Base-by-base conservation (phyloP, 2,888 invertebrate genomes). In the Orthosia gothica region DNA sequence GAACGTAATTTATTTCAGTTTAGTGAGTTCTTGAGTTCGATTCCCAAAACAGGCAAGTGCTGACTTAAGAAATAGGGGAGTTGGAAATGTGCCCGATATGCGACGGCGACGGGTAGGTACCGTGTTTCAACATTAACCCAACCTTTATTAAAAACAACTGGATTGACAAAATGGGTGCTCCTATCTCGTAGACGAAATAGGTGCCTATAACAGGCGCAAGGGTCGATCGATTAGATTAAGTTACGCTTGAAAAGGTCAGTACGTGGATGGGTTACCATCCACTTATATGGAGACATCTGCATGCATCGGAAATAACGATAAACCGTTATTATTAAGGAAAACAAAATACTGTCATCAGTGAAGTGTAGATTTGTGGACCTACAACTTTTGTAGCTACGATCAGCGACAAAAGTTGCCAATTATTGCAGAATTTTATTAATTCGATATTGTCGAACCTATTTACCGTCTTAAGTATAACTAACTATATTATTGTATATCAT, bases 1-100 rank as follows among this genome's bases (percentile, higher is more conserved):
- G 70, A 70, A 65, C 55, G 26, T 71, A 77, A 77, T 77, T 77
- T 78, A 77, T 77, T 77, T 77, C 59, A 64, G 73, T 79, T 73
- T 72, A 50, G 63, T 26, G 50, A 65, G 78, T 78, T 65, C 70
- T 15, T 13, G 73, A 67, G 73, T 78, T 78, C 45, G 73, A 78
- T 59, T 78, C 59, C 78, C 78, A 77, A 52, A 78, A 66, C 71
- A 70, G 76, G 40, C 52, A 45, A 59, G 40, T 69, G 69, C 62
- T 58, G 57, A 69, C 68, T 62, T 57, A 76, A 69, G 76, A 76
- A 76, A 55, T 68, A 62, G 26, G 45, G 20, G 45, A 67, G 55
- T 76, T 76, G 76, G 62, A 69, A 69, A 68, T 58, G 32, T 58
- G 69, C 76, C 62, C 69, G 76, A 52, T 52, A 55, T 13, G 45